Percentiles rank a stretch among this genome's conserved stretches.
phyloP scores from a whole-genome alignment of 2,888 invertebrate genomes.

The Patella pellucida region DNA sequence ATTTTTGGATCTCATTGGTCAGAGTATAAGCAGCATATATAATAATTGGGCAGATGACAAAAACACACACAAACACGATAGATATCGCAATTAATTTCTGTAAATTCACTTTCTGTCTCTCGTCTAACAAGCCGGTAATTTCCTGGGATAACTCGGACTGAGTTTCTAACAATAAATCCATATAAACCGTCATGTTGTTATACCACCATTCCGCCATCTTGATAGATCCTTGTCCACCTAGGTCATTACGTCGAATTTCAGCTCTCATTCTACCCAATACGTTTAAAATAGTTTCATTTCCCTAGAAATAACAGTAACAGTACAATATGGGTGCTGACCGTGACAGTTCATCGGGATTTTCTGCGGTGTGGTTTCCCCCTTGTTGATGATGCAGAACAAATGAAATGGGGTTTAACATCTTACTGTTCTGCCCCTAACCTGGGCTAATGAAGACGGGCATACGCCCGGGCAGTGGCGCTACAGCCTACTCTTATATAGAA shows the following conservation, averaged over 20 bases:
- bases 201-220: conserved; percentile 53
- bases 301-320: conserved; percentile 15
- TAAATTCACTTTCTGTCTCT: conserved; percentile 43
- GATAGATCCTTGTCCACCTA: conserved; percentile 43
- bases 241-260: conserved; percentile 48
- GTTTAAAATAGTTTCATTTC: conserved; percentile 33
- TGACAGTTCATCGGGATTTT: too few species aligned
- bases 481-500: too few species aligned
- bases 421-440: too few species aligned
- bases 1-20: conserved; percentile 60
- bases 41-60: conserved; percentile 58
- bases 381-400: too few species aligned
- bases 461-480: too few species aligned
- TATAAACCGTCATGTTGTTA: conserved; percentile 56
- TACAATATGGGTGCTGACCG: too few species aligned
- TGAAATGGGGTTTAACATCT: too few species aligned
- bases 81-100: conserved; percentile 58
- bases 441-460: too few species aligned
- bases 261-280: conserved; percentile 41
- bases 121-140: conserved; percentile 35
- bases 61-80: conserved; percentile 53
- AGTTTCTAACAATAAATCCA: conserved; percentile 33
- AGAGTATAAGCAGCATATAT: conserved; percentile 61
- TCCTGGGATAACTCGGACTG: conserved; percentile 33
- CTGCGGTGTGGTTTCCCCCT: too few species aligned